Conservation (phyloP, 2,888 invertebrate genomes). For the Eristalinus sepulchralis region DNA sequence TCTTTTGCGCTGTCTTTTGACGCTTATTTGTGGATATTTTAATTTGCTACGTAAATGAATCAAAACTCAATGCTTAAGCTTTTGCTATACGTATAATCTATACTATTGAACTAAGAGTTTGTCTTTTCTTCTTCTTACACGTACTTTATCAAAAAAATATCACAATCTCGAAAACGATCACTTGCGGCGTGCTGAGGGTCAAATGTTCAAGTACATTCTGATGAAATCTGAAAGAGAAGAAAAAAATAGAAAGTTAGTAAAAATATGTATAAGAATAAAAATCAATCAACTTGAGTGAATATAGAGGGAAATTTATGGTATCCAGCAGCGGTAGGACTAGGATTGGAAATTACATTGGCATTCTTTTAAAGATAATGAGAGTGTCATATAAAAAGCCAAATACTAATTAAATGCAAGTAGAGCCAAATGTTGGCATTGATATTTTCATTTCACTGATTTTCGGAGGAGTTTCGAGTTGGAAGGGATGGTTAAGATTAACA, state of each 20-base stretch:
- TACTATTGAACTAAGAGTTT: conserved; percentile 49
- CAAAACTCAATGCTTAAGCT: conserved; percentile 41
- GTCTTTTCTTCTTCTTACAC: conserved; percentile 63
- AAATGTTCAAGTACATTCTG: conserved; percentile 56
- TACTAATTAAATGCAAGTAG: no score
- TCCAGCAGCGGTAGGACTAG: no score
- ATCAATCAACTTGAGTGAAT: no score
- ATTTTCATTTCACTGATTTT: no score
- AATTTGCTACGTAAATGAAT: conserved; percentile 41
- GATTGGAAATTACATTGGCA: no score
- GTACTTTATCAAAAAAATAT: conserved; percentile 70
- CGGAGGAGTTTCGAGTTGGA: no score
- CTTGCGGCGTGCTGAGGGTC: conserved; percentile 50
- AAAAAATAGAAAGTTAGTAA: background rate
- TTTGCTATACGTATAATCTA: conserved; percentile 28
- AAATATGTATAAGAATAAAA: no score
- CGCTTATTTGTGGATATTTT: conserved; percentile 40
- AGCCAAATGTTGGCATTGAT: no score
- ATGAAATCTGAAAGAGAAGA: conserved; percentile 54
- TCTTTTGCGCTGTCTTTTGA: conserved; percentile 48
- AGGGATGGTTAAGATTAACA: no score
- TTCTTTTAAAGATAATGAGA: no score
- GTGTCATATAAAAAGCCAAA: no score
- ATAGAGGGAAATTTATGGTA: no score
- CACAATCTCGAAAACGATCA: conserved; percentile 61